Percentiles rank a stretch among this genome's conserved stretches.
phyloP scores from a whole-genome alignment of 2,888 invertebrate genomes.

The Drosophila borborema region DNA sequence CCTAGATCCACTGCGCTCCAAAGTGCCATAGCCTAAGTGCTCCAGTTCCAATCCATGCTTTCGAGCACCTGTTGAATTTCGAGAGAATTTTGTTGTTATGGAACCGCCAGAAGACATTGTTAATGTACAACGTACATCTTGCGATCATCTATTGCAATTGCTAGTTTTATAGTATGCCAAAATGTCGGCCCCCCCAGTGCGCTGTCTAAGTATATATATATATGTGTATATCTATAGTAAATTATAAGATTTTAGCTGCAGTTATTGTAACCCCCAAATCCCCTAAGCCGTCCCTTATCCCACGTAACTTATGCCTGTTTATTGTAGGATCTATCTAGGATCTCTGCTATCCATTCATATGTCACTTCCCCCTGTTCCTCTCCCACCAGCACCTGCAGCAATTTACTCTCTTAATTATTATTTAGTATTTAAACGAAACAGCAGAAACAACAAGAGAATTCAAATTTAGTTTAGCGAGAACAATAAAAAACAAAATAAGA shows the following conservation, averaged over 20 bases:
- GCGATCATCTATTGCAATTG: constrained; percentile 56
- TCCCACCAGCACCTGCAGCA: constrained; percentile 38
- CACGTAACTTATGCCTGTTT: constrained; percentile 18
- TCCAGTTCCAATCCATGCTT: constrained; percentile 27
- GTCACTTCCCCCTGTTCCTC: neutral
- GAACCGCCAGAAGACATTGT: constrained; percentile 40
- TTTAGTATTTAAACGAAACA: constrained; percentile 69
- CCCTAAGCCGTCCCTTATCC: neutral
- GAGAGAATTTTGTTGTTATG: constrained; percentile 25
- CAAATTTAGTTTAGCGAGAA: constrained; percentile 39
- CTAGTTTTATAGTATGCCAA: constrained; percentile 77
- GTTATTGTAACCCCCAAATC: neutral
- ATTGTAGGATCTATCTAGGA: constrained; percentile 2
- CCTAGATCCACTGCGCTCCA: constrained; percentile 35
- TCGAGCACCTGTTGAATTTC: constrained; percentile 32
- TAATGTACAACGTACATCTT: constrained; percentile 28
- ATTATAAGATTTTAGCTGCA: constrained; percentile 51
- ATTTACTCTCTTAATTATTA: constrained; percentile 78
- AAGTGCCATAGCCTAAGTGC: constrained; percentile 62
- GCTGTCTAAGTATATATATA: constrained; percentile 45
- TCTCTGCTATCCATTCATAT: neutral
- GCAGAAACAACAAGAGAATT: constrained; percentile 38
- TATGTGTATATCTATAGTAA: constrained; percentile 24
- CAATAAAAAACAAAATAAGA: constrained; percentile 26
- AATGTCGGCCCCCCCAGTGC: constrained; percentile 50